Percentiles rank a stretch among this genome's conserved stretches.
phyloP scores from a whole-genome alignment of 2,888 invertebrate genomes.

The Nemotelus pantherinus region DNA sequence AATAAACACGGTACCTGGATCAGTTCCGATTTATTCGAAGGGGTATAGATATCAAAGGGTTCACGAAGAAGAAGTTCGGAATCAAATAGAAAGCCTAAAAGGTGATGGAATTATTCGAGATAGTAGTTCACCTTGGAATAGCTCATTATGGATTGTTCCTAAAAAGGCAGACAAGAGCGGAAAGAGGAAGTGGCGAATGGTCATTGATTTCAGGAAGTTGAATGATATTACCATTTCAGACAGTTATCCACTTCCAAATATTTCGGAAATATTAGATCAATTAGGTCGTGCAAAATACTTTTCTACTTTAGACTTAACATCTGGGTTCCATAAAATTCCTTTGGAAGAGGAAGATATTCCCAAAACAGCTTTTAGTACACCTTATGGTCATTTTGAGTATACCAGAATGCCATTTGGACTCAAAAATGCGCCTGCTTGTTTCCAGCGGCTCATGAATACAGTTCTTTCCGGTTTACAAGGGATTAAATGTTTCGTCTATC shows the following conservation, averaged over 20 bases:
- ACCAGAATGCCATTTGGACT: no score
- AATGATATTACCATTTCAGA: conserved; percentile 50
- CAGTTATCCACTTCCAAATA: conserved; percentile 49
- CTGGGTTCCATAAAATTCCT: no score
- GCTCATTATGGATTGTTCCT: conserved; percentile 52
- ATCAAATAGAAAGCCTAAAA: conserved; percentile 51
- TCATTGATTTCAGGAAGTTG: conserved; percentile 51
- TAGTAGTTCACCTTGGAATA: conserved; percentile 49
- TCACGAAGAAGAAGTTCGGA: conserved; percentile 54
- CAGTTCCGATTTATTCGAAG: conserved; percentile 52
- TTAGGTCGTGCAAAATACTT: no score
- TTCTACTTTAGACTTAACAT: no score
- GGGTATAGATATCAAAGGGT: conserved; percentile 54
- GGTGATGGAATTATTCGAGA: conserved; percentile 50
- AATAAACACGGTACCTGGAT: not conserved
- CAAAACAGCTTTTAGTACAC: no score
- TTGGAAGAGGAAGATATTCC: no score
- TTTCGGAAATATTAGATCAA: conserved; percentile 51
- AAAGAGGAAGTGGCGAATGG: conserved; percentile 51
- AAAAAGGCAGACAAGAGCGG: conserved; percentile 51
- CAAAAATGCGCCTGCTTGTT: no score
- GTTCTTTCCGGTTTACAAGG: no score
- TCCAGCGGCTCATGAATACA: no score
- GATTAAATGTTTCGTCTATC: no score
- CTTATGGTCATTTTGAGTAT: no score